Conservation (phyloP, 2,797 vertebrate species). For the Kryptopterus vitreolus region DNA sequence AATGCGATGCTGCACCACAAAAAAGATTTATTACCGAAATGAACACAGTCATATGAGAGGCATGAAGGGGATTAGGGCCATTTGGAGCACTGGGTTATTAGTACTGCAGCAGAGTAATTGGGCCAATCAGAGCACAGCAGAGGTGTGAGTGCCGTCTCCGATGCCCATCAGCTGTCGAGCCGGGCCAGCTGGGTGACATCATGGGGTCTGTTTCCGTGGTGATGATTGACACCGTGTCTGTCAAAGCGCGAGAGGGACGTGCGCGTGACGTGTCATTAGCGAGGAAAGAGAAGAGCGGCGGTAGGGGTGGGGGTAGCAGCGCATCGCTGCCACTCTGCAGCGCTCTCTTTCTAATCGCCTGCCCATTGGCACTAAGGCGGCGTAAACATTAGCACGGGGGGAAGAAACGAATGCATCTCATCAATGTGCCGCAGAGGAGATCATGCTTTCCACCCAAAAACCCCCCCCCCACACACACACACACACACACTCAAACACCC, state of each 20-base stretch:
- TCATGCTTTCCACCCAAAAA: constrained; percentile 15
- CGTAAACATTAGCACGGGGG: constrained; percentile 58
- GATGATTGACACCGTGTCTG: constrained; percentile 71
- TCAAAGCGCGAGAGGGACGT: constrained; percentile 68
- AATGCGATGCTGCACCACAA: constrained; percentile 34
- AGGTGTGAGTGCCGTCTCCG: constrained; percentile 58
- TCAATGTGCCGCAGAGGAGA: constrained; percentile 47
- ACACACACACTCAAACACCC: neutral
- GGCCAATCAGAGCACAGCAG: constrained; percentile 53
- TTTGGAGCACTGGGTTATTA: constrained; percentile 59
- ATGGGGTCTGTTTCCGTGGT: constrained; percentile 67
- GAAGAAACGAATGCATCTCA: constrained; percentile 58
- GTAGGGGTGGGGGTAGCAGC: constrained; percentile 39
- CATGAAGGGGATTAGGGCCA: constrained; percentile 60
- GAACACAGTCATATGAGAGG: constrained; percentile 46
- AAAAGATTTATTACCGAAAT: constrained; percentile 46
- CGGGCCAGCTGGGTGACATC: constrained; percentile 69
- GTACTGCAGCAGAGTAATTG: constrained; percentile 59
- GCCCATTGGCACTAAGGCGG: constrained; percentile 53
- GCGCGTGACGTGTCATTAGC: constrained; percentile 71
- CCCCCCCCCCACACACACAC: too few species aligned
- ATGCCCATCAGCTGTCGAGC: constrained; percentile 63
- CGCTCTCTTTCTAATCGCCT: constrained; percentile 60
- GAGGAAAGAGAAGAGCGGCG: constrained; percentile 47
- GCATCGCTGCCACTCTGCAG: constrained; percentile 56